These are phyloP conservation scores for Xestia rhomboidea DNA, from an alignment of 2,888 invertebrate genomes.

Conservation along the genomic window DNA sequence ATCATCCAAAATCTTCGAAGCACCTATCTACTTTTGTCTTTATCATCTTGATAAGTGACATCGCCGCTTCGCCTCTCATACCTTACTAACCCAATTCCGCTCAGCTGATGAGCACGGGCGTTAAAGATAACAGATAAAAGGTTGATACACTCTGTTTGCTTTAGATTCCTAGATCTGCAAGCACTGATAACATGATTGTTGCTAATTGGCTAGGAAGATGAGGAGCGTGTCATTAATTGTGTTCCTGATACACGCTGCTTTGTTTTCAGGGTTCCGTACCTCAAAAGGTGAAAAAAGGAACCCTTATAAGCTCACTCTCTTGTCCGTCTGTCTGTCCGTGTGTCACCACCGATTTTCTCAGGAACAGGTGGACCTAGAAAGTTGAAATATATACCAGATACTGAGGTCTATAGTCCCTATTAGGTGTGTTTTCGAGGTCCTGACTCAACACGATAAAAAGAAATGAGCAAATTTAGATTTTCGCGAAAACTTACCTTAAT, in stretches of 20 bases:
- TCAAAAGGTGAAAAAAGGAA: too few relatives aligned
- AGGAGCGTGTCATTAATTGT: constrained; percentile 48
- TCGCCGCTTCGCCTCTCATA: constrained; percentile 4
- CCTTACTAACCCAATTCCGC: constrained; percentile 57
- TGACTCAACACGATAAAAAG: too few relatives aligned
- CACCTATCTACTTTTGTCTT: neutral
- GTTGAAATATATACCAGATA: too few relatives aligned
- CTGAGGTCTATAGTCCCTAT: too few relatives aligned
- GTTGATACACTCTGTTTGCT: constrained; percentile 64
- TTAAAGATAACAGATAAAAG: constrained; percentile 59
- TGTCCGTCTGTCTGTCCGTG: too few relatives aligned
- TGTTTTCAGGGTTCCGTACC: too few relatives aligned
- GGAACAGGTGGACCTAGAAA: too few relatives aligned
- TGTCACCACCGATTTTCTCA: too few relatives aligned
- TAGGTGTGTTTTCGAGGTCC: too few relatives aligned
- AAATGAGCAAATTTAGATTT: too few relatives aligned
- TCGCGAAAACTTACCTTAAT: too few relatives aligned
- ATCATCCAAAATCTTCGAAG: neutral
- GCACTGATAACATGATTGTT: constrained; percentile 51
- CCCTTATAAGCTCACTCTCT: too few relatives aligned
- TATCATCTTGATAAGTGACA: constrained; percentile 50
- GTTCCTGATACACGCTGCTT: constrained; percentile 8
- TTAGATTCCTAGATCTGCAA: constrained; percentile 59
- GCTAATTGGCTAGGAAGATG: constrained; percentile 52
- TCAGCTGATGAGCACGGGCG: constrained; percentile 50